These are phyloP conservation scores for Typhlichthys eigenmanni DNA, from an alignment of 2,797 vertebrate genomes.

Conservation along the genomic window DNA sequence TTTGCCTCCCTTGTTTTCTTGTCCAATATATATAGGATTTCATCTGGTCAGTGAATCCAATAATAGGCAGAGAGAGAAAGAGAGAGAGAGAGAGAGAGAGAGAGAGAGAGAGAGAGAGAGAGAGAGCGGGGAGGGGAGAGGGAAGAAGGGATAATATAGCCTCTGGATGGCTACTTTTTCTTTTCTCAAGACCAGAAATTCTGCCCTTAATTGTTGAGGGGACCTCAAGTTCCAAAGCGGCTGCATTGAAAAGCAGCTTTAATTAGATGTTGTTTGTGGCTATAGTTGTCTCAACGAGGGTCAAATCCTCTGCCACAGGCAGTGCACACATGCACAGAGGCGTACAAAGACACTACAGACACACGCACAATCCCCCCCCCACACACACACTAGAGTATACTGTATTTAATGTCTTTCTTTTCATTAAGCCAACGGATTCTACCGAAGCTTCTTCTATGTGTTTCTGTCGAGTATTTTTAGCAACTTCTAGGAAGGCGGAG, in stretches of 20 bases:
- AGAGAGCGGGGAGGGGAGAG: too few species aligned
- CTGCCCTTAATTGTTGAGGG: constrained; percentile 73
- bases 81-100: constrained; percentile 22
- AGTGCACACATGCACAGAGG: constrained; percentile 19
- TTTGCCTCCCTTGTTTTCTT: constrained; percentile 26
- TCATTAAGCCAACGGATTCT: constrained; percentile 21
- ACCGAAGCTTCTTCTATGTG: constrained; percentile 42
- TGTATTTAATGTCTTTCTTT: constrained; percentile 31
- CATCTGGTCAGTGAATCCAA: constrained; percentile 65
- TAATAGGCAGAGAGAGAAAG: constrained; percentile 50
- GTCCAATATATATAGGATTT: constrained; percentile 52
- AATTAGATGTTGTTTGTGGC: constrained; percentile 72
- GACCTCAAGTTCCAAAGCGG: constrained; percentile 63
- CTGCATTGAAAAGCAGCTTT: constrained; percentile 70
- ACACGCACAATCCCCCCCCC: not conserved
- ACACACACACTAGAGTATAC: constrained; percentile 1
- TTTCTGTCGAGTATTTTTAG: constrained; percentile 62
- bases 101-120: constrained; percentile 2
- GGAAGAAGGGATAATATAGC: constrained; percentile 50
- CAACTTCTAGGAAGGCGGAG: constrained; percentile 64
- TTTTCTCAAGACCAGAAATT: constrained; percentile 54
- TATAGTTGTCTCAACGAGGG: constrained; percentile 56
- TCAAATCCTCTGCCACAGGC: constrained; percentile 50
- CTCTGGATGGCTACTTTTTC: constrained; percentile 48
- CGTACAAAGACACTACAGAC: not conserved